phyloP scores from a whole-genome alignment of 2,797 vertebrate species.

The Sciurus carolinensis region DNA sequence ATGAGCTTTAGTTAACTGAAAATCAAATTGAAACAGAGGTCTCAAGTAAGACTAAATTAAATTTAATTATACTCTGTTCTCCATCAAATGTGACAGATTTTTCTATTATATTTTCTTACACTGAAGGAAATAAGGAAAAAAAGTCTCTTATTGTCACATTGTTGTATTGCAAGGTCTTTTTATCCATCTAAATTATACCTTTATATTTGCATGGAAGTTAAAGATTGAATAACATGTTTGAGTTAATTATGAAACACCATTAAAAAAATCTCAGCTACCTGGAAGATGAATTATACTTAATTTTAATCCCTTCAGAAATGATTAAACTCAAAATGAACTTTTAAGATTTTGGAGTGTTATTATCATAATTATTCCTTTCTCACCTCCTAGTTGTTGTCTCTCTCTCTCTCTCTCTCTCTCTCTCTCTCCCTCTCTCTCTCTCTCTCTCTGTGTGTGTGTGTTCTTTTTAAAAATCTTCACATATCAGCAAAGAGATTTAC shows the following conservation, averaged over 20 bases:
- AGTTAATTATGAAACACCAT: slow-evolving; percentile 73
- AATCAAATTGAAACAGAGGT: slow-evolving; percentile 74
- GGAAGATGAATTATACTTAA: slow-evolving; percentile 45
- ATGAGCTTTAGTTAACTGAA: slow-evolving; percentile 76
- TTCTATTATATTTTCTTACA: slow-evolving; percentile 73
- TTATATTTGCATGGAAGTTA: slow-evolving; percentile 69
- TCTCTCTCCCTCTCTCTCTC: no score
- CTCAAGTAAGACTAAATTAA: slow-evolving; percentile 75
- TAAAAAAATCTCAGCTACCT: slow-evolving; percentile 46
- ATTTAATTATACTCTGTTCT: slow-evolving; percentile 79
- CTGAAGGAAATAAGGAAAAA: slow-evolving; percentile 63
- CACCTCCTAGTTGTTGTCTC: not conserved
- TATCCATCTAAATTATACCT: slow-evolving; percentile 76
- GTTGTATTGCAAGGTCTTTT: slow-evolving; percentile 63
- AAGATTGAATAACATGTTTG: slow-evolving; percentile 70
- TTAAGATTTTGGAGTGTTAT: slow-evolving; percentile 34
- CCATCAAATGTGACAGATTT: slow-evolving; percentile 79
- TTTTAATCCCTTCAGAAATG: slow-evolving; percentile 68
- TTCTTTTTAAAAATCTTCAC: not conserved
- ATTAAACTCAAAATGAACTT: slow-evolving; percentile 66
- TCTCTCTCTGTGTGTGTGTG: no score
- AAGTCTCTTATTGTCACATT: slow-evolving; percentile 65
- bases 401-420: not conserved
- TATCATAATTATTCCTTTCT: slow-evolving; percentile 35
- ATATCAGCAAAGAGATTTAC: not conserved